Conservation (phyloP, 2,888 invertebrate species). For the Chalcis sispes region DNA sequence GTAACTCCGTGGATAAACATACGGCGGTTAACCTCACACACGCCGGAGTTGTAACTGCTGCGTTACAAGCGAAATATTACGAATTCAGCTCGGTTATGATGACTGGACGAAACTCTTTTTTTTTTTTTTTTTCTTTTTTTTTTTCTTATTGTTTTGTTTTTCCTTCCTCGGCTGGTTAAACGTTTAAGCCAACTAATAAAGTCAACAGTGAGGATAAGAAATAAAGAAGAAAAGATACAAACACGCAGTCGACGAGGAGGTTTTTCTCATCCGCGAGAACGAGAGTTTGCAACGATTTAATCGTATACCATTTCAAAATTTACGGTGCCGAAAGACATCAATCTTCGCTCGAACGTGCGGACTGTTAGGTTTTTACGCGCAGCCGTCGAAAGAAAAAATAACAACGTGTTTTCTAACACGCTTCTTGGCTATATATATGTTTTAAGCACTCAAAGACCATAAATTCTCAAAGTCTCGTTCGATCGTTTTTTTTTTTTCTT, state of each 20-base stretch:
- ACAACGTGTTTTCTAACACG: conserved; percentile 28
- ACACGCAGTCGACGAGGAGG: neutral
- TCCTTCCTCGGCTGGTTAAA: too few species aligned
- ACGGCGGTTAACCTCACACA: neutral
- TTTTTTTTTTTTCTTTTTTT: too few species aligned
- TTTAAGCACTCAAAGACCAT: conserved; percentile 4
- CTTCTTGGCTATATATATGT: conserved; percentile 16
- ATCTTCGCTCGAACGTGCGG: conserved; percentile 3
- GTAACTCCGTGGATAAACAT: conserved; percentile 1
- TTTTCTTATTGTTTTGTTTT: too few species aligned
- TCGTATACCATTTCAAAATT: conserved; percentile 47
- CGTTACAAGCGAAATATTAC: neutral
- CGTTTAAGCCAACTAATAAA: conserved; percentile 21
- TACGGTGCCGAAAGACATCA: conserved; percentile 37
- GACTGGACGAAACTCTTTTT: conserved; percentile 14
- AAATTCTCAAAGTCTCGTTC: neutral
- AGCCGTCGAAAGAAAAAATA: neutral
- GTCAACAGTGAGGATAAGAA: neutral
- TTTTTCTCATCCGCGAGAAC: neutral
- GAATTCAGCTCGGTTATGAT: conserved; percentile 8
- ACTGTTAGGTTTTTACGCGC: neutral
- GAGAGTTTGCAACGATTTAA: too few species aligned
- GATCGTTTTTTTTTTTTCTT: too few species aligned
- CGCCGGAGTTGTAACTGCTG: neutral
- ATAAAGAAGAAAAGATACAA: too few species aligned